Evolutionary conservation across 2,113 vertebrate species (phyloP), one percentile per base, ranked within the genome.

Genomic region (Zosterops hypoxanthus): DNA sequence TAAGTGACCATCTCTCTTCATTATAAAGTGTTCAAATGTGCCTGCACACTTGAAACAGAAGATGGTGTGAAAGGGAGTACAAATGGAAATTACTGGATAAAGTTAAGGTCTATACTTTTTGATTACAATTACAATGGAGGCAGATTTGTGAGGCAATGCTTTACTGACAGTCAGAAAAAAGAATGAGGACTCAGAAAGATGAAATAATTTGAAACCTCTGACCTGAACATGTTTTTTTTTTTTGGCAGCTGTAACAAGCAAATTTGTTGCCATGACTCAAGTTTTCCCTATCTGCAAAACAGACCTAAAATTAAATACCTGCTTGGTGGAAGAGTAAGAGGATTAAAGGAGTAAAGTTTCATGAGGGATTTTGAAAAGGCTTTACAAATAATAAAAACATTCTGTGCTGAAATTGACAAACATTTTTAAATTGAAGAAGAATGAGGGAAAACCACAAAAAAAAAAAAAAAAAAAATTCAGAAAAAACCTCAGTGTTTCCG

Each of bases 361-460:
- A 69, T 23, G 50, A 57, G 29, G 8, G 36, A 34, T 66, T 90
- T 94, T 89, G 78, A 92, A 94, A 92, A 86, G n/a, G 21, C 50
- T 96, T 23, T 49, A 59, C 59, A 70, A 96, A 68, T 88, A 97
- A 94, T 90, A 90, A 86, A 93, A 95, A 82, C 78, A 87, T 79
- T 91, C 66, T 96, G 89, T 87, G 29, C 50, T 73, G 53, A 76
- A 79, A 91, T 55, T 76, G 80, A n/a, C 61, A 91, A 90, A 85
- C 8, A 39, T 77, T 95, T 92, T 85, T 80, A 95, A 95, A 95
- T 94, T 87, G 66, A 91, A 73, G 63, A 77, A 85, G 82, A 95
- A 92, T 80, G 78, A 20, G 23, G 25, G 4, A 33, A 83, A 94
- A 41, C 76, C 69, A 68, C 83, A 90, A 46, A 78, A 63, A n/a